Base-by-base conservation (phyloP, 2,113 vertebrate species). In the Larimichthys crocea region DNA sequence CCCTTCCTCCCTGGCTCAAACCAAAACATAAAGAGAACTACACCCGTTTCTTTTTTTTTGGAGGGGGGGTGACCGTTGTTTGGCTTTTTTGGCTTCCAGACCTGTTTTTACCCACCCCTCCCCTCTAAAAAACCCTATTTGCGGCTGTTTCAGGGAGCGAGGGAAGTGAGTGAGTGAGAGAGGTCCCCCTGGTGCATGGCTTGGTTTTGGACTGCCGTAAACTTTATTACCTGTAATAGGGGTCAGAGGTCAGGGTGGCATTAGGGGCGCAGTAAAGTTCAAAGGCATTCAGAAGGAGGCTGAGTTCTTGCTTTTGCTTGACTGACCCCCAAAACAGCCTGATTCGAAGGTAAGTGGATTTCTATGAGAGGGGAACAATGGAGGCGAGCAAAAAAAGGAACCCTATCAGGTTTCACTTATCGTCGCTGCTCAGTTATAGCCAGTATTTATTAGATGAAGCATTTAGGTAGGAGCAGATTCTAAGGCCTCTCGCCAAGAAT, bases 191-290 rank as follows among this genome's bases (percentile, higher is more conserved):
- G 95, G 97, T 98, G 96, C 96, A 97, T 96, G 97, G 97, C 96
- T 98, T 97, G 96, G 96, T 96, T 96, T 97, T 98, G 96, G 97
- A 96, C 96, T 97, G 96, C 97, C 95, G 96, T 98, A 98, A 98
- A 98, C 95, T 98, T 99, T 98, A 99, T 98, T 98, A 99, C 97
- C 97, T 99, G 97, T 97, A 97, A 97, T 97, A 97, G 96, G 96
- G 97, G 96, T 97, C 93, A 95, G 90, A 95, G 97, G 97, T 97
- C 96, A 97, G 95, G 89, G 95, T 95, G 93, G 94, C 96, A 97
- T 97, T 96, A 97, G 96, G 96, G 96, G 96, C 95, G 97, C 96
- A 95, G 96, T 97, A 97, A 97, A 97, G 97, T 99, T 99, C 97
- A 97, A 98, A 99, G 97, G 92, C 96, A 94, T 95, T 97, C 95